Evolutionary conservation across 2,797 vertebrate species (phyloP), one percentile per base, ranked within the genome.

Genomic region (Discoglossus pictus): DNA sequence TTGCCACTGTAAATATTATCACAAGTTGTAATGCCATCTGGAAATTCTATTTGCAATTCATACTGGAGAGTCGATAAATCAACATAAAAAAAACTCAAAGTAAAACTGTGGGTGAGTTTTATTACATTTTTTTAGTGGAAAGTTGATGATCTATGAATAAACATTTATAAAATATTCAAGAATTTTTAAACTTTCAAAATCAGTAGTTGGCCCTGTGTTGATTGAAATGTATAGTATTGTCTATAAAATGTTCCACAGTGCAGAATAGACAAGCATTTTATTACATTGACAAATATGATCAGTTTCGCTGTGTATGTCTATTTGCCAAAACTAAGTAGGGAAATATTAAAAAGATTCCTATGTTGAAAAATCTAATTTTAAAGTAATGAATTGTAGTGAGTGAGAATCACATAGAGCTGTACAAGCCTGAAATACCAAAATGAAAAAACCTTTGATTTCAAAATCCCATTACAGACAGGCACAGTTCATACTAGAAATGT

Each of bases 341-440:
- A 61, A 43, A 61, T 59, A 59, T 51, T 31, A 44, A 20, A 68
- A 60, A 60, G 39, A 55, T 36, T 15, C 35, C 35, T 35, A 34
- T 59, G 64, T 67, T 10, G 24, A 39, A 70, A 60, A 56, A 70
- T 70, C 60, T 55, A 70, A 62, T 63, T 56, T 24, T 56, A 54
- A 56, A 53, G 51, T 55, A 62, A 70, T 70, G 54, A 56, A 70
- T 63, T 70, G 67, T 56, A 63, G 1, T 65, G 38, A 70, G 42
- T 55, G 31, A 65, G 51, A 68, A 53, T 43, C 58, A 61, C 52
- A 34, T 61, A 35, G 51, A 63, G 52, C 39, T 3, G 60, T 48
- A 63, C 51, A 54, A 7, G 65, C 43, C 52, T 13, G 31, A 27
- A 15, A 31, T 50, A 21, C 6, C 51, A 76, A 75, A 73, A 24